Conservation (phyloP, 1,140 invertebrate genomes). For the Trichonephila inaurata region DNA sequence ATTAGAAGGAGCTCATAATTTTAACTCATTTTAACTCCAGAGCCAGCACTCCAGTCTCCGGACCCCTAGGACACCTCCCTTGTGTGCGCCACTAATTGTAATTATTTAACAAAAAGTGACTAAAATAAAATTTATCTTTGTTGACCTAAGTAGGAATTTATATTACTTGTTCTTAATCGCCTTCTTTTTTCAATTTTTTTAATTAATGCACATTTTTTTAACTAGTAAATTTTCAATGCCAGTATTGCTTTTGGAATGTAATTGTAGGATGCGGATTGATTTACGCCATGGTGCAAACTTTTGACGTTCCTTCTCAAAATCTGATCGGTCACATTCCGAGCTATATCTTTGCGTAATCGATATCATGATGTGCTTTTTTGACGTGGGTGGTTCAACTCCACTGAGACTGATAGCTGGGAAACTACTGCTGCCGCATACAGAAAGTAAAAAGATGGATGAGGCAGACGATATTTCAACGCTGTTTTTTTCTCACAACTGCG, state of each 20-base stretch:
- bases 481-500: neutral
- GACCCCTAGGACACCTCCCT: too few species aligned
- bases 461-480: slow-evolving; percentile 65
- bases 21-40: too few species aligned
- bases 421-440: slow-evolving; percentile 38
- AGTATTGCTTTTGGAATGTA: neutral
- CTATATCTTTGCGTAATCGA: slow-evolving; percentile 63
- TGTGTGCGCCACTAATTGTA: too few species aligned
- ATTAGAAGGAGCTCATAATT: too few species aligned
- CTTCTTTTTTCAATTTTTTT: too few species aligned
- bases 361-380: slow-evolving; percentile 33
- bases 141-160: too few species aligned
- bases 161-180: too few species aligned
- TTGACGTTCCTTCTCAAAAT: neutral
- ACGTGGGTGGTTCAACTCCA: slow-evolving; percentile 64
- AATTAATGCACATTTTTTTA: neutral
- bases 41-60: too few species aligned
- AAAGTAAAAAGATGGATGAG: slow-evolving; percentile 61
- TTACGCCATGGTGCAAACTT: slow-evolving; percentile 10
- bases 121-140: too few species aligned
- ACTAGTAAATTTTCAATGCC: neutral
- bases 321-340: slow-evolving; percentile 36
- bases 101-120: too few species aligned
- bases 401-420: slow-evolving; percentile 48
- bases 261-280: neutral